Evolutionary conservation across 2,888 invertebrate genomes (phyloP), one percentile per base, ranked within the genome.

Genomic region (Cotesia congregata): DNA sequence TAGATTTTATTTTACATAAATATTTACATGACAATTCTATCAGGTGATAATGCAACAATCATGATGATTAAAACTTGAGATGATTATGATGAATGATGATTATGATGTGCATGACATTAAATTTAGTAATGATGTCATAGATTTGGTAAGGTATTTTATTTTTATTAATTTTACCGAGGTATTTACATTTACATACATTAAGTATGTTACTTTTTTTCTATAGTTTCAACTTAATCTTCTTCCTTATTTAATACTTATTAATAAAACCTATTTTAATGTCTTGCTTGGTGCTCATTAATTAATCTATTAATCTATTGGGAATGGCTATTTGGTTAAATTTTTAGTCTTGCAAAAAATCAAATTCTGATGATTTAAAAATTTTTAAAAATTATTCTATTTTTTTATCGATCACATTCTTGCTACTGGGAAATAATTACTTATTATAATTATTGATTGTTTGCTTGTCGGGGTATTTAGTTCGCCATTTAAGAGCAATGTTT

Each of bases 121-220:
- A 79, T 40, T 75, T 77, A 72, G 74, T 78, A 79, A 79, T 82
- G 79, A 81, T 84, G 80, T 82, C 80, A 79, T 69, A 76, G 78
- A 82, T 77, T 77, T 83, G 86, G 86, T 87, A 87, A 87, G 86
- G 85, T 82, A 84, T 84, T 76, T 74, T 76, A 78, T 81, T 64
- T 15, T 62, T 15, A n/a, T 17, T 62, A 6, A 62, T 62, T 62
- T n/a, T 17, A 6, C 0, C 17, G 6, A 62, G n/a, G 6, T 62
- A n/a, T 6, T 62, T 59, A 59, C 3, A 30, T 30, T 59, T 12
- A 9, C 6, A n/a, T 59, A 59, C 12, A 59, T 59, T 6, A 0
- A 30, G 12, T 65, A 5, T 12, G 30, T 65, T 12, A 65, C 30
- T 62, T 9, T 20, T 15, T n/a, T 62, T 12, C 12, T 30, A 7